Percentiles rank a stretch among this genome's conserved stretches.
Evolutionary conservation across 1,140 invertebrate genomes (phyloP).

Genomic region (honey bee (Apis mellifera)): DNA sequence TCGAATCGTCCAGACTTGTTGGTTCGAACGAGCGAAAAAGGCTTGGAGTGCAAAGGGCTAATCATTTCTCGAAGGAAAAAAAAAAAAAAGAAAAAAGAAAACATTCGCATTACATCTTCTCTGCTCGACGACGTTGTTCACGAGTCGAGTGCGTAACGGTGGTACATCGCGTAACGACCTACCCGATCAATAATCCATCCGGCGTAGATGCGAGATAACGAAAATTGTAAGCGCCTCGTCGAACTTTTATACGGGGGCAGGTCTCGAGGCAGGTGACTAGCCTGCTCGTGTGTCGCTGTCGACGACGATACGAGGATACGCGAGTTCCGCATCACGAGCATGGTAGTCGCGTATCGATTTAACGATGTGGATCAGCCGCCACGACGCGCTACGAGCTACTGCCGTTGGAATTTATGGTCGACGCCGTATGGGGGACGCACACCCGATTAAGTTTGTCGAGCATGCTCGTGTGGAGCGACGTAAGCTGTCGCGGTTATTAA

Average conservation of each 20-base stretch:
- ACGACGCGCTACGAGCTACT: neutral
- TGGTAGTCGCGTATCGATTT: slow-evolving; percentile 20
- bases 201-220: slow-evolving; percentile 57
- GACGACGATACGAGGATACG: neutral
- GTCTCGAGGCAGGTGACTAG: neutral
- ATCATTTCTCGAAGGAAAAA: neutral
- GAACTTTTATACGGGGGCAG: slow-evolving; percentile 63
- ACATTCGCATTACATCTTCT: too few species aligned
- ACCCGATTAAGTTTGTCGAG: slow-evolving; percentile 9
- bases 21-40: too few species aligned
- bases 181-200: slow-evolving; percentile 66
- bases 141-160: slow-evolving; percentile 19
- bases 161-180: slow-evolving; percentile 21
- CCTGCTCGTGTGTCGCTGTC: neutral
- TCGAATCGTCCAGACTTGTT: too few species aligned
- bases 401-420: slow-evolving; percentile 12
- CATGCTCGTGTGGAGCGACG: too few species aligned
- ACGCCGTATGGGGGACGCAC: slow-evolving; percentile 3
- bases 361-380: slow-evolving; percentile 18
- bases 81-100: neutral
- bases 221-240: slow-evolving; percentile 55
- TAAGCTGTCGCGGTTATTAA: neutral
- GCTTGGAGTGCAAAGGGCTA: neutral
- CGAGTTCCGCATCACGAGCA: neutral
- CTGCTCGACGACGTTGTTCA: neutral